A percentile compares a stretch with the other conserved stretches of the same genome.
Conservation (phyloP, 1,140 invertebrate species). For the Leptestheria dahalacensis region DNA sequence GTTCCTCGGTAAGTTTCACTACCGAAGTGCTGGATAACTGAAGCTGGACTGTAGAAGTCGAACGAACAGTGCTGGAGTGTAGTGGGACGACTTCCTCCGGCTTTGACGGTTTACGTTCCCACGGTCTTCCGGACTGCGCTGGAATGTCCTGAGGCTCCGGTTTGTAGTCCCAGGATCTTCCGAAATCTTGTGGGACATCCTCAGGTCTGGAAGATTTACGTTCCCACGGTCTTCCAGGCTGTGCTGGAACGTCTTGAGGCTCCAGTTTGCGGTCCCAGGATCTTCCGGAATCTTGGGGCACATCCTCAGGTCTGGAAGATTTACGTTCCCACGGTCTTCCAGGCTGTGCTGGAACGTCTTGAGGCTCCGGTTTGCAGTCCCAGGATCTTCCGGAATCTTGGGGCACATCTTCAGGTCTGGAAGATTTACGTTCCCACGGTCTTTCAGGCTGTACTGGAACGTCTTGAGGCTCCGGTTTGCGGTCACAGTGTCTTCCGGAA, state of each 20-base stretch:
- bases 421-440: not conserved
- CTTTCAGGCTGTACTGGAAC: not conserved
- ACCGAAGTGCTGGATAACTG: not conserved
- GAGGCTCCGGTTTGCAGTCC: not conserved
- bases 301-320: not conserved
- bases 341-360: not conserved
- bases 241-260: not conserved
- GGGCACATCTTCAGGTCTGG: not conserved
- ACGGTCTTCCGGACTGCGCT: not conserved
- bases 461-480: not conserved
- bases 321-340: not conserved
- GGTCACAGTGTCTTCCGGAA: not conserved
- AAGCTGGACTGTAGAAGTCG: not conserved
- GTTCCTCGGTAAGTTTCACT: not conserved
- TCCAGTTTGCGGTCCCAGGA: not conserved
- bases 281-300: not conserved
- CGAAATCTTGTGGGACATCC: not conserved
- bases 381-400: not conserved
- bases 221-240: not conserved
- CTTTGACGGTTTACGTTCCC: too few relatives aligned
- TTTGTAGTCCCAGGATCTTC: not conserved
- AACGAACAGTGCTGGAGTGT: too few relatives aligned
- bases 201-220: not conserved
- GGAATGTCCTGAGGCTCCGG: not conserved
- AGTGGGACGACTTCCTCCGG: too few relatives aligned